Conservation (phyloP, 1,140 invertebrate species). For the Coenobita brevimanus region DNA sequence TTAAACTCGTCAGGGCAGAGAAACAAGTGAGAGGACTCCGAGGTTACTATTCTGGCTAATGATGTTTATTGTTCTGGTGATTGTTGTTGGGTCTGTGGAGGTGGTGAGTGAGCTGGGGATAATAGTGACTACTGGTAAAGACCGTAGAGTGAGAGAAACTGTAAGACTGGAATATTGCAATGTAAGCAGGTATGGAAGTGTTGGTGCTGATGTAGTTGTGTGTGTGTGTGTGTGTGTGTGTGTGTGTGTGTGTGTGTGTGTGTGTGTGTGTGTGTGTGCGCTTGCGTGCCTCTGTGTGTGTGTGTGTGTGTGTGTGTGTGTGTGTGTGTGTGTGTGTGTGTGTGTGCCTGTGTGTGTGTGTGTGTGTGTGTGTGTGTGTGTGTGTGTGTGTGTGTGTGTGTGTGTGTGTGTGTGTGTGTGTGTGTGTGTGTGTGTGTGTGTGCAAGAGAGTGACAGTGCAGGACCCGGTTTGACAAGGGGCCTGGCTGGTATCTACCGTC, state of each 20-base stretch:
- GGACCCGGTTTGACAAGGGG: not conserved
- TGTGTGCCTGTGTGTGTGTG: not conserved
- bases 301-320: slow-evolving; percentile 17
- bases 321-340: not conserved
- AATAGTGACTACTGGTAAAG: no score
- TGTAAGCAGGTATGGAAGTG: no score
- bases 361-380: slow-evolving; percentile 23
- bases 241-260: slow-evolving; percentile 21
- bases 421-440: slow-evolving; percentile 14
- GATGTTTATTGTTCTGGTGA: no score
- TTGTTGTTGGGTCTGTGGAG: no score
- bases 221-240: slow-evolving; percentile 12
- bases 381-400: slow-evolving; percentile 4
- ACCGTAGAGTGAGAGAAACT: no score
- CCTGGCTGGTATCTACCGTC: no score
- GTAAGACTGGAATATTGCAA: no score
- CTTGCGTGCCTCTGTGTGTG: no score
- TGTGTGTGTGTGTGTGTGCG: not conserved
- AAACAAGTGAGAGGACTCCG: no score
- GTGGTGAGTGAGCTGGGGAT: no score
- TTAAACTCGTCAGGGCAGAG: no score
- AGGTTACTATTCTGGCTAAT: no score
- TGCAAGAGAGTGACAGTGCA: not conserved
- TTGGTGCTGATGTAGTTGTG: not conserved
- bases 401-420: not conserved